Conservation (phyloP, 2,888 invertebrate species). For the Trissolcus japonicus region DNA sequence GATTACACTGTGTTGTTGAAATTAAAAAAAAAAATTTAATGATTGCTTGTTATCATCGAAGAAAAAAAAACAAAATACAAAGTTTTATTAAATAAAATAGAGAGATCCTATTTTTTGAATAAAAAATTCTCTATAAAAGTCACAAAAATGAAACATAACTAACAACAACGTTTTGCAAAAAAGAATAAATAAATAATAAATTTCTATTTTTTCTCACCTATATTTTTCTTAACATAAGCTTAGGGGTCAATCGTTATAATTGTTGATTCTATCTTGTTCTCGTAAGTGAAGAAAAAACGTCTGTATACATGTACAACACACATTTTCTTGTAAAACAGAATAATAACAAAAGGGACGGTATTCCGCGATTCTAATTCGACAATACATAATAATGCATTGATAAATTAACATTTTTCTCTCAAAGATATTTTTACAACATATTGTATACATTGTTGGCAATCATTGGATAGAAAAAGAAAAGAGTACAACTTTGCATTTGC, state of each 20-base stretch:
- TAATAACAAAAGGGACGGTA: slow-evolving; percentile 23
- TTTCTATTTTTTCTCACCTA: not conserved
- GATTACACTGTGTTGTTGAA: slow-evolving; percentile 16
- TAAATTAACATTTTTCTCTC: too few species aligned
- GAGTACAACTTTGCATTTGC: too few species aligned
- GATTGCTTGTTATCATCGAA: not conserved
- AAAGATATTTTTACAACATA: not conserved
- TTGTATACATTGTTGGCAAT: slow-evolving; percentile 6
- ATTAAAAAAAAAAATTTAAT: slow-evolving; percentile 10
- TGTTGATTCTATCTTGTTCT: not conserved
- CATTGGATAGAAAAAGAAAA: not conserved
- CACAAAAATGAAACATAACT: too few species aligned
- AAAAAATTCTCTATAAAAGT: not conserved
- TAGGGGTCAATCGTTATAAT: not conserved
- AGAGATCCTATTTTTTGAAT: not conserved
- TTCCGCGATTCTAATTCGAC: slow-evolving; percentile 15
- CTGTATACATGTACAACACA: slow-evolving; percentile 19
- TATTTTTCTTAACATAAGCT: slow-evolving; percentile 1
- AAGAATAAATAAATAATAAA: too few species aligned
- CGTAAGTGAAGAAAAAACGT: slow-evolving; percentile 13
- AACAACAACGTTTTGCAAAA: too few species aligned
- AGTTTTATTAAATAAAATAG: too few species aligned
- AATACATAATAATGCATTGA: not conserved
- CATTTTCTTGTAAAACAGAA: slow-evolving; percentile 11
- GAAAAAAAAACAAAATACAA: not conserved